Conservation (phyloP, 2,797 vertebrate genomes). For the Atherinosoma microstoma region DNA sequence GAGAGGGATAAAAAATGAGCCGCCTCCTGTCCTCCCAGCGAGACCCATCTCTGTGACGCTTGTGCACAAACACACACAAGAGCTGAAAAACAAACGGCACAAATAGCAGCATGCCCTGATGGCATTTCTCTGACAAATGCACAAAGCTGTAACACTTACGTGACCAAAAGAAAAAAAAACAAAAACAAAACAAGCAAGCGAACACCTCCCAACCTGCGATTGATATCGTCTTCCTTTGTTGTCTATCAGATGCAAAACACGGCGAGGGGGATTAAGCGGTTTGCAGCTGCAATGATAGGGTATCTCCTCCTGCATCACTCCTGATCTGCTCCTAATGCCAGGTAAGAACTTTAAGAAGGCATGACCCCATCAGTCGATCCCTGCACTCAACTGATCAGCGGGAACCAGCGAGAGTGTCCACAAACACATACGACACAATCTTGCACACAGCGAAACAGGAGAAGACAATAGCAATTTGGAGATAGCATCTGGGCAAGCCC, state of each 20-base stretch:
- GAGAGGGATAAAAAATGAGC: constrained; percentile 65
- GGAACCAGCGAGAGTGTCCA: background rate
- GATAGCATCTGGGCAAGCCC: constrained; percentile 70
- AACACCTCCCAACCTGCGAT: background rate
- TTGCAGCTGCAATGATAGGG: constrained; percentile 14
- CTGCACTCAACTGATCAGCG: constrained; percentile 16
- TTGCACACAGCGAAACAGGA: background rate
- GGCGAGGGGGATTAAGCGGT: constrained; percentile 49
- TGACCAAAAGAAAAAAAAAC: constrained; percentile 15
- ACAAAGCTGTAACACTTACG: constrained; percentile 35
- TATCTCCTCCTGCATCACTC: constrained; percentile 34
- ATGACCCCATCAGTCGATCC: constrained; percentile 42
- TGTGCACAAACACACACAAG: constrained; percentile 18
- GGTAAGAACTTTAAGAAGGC: constrained; percentile 48
- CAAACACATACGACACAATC: constrained; percentile 25
- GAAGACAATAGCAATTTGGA: constrained; percentile 71
- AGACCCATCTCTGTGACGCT: constrained; percentile 37
- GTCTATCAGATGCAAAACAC: constrained; percentile 46
- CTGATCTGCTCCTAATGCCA: constrained; percentile 53
- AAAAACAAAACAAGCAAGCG: background rate
- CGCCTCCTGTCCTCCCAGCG: constrained; percentile 47
- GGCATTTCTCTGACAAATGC: constrained; percentile 58
- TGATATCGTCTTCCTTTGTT: constrained; percentile 17
- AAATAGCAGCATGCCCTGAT: constrained; percentile 49
- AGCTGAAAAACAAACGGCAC: constrained; percentile 55